These are phyloP conservation scores for Prolemur simus DNA, from an alignment of 2,113 vertebrate genomes.

Conservation along the genomic window DNA sequence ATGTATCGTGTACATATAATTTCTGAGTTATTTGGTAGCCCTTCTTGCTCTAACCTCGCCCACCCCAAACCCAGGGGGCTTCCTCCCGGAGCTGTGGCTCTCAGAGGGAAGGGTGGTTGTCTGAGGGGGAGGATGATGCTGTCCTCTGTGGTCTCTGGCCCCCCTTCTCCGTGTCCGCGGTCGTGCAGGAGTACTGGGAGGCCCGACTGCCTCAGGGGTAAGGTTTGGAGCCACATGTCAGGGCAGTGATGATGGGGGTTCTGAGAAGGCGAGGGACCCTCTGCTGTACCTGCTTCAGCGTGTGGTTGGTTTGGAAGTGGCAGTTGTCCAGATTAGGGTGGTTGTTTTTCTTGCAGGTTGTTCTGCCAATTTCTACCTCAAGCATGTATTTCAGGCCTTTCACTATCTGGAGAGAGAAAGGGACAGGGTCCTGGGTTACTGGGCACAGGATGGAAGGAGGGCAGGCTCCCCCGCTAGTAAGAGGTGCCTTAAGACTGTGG, in stretches of 20 bases:
- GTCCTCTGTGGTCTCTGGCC: neutral
- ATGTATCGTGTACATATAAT: neutral
- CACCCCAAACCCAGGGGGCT: neutral
- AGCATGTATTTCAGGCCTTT: conserved; percentile 86
- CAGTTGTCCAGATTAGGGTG: conserved; percentile 79
- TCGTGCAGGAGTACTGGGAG: accelerated
- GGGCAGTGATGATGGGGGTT: neutral
- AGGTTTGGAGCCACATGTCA: accelerated
- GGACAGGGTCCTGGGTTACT: neutral
- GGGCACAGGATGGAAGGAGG: neutral
- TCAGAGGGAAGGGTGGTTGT: neutral
- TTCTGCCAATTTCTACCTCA: conserved; percentile 77
- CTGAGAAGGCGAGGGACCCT: neutral
- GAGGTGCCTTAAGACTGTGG: neutral
- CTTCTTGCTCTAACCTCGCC: neutral
- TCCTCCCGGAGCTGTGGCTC: neutral
- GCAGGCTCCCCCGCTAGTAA: neutral
- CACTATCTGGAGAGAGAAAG: conserved; percentile 78
- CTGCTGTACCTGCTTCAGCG: conserved; percentile 74
- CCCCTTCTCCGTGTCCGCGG: accelerated
- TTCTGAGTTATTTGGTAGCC: neutral
- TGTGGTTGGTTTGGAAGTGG: conserved; percentile 78
- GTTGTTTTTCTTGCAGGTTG: conserved; percentile 78
- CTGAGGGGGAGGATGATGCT: neutral
- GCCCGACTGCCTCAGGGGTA: neutral